Conservation (phyloP, 2,888 invertebrate species). For the Silvanus unidentatus region DNA sequence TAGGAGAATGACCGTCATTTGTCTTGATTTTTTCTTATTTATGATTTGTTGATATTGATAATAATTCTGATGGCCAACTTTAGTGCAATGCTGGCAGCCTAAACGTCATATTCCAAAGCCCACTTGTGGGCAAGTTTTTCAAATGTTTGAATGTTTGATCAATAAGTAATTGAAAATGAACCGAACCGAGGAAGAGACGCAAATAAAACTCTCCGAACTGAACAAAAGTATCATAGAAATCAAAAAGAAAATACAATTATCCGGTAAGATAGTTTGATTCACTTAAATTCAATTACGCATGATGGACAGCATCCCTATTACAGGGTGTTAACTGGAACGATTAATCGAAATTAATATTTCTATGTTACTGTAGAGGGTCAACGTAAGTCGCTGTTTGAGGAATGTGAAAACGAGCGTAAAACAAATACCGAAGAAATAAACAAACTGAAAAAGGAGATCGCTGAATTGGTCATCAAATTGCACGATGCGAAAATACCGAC, state of each 20-base stretch:
- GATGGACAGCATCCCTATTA: slow-evolving; percentile 10
- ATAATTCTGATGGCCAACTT: too few species aligned
- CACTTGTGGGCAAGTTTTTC: too few species aligned
- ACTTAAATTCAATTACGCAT: too few species aligned
- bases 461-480: slow-evolving; percentile 56
- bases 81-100: too few species aligned
- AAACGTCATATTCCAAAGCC: too few species aligned
- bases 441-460: slow-evolving; percentile 68
- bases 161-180: too few species aligned
- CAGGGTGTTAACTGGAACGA: too few species aligned
- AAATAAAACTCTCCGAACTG: slow-evolving; percentile 53
- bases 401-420: slow-evolving; percentile 69
- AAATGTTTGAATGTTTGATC: too few species aligned
- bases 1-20: too few species aligned
- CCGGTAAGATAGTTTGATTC: slow-evolving; percentile 52
- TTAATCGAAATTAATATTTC: not conserved
- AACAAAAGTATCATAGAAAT: slow-evolving; percentile 78
- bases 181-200: slow-evolving; percentile 36
- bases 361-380: slow-evolving; percentile 59
- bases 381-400: slow-evolving; percentile 75
- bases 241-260: slow-evolving; percentile 79
- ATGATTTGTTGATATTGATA: too few species aligned
- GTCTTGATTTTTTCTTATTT: too few species aligned
- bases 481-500: slow-evolving; percentile 52
- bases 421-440: slow-evolving; percentile 65